Conservation (phyloP, 2,888 invertebrate species). For the Oscheius sp. region DNA sequence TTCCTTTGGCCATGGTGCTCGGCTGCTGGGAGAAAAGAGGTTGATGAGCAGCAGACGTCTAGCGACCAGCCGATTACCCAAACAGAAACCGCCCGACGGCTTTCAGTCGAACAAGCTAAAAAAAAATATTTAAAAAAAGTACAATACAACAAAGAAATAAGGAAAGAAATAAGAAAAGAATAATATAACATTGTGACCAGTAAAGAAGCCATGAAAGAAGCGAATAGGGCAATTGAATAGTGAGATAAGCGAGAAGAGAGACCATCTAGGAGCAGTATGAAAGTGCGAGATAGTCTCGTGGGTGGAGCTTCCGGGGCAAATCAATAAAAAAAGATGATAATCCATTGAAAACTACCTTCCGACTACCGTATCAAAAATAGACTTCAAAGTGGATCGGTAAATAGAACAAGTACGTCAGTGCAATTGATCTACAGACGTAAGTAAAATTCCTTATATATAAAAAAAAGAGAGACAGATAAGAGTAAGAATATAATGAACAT, state of each 20-base stretch:
- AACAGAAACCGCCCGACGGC: conserved; percentile 28
- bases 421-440: neutral
- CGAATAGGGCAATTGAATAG: neutral
- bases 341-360: neutral
- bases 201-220: neutral
- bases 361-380: conserved; percentile 18
- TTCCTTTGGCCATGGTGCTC: conserved; percentile 36
- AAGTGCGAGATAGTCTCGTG: neutral
- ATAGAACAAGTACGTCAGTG: conserved; percentile 3
- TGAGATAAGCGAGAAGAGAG: too few relatives aligned
- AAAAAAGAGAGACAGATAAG: too few relatives aligned
- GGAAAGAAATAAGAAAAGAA: neutral
- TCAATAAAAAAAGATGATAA: neutral
- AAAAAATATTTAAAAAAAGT: neutral
- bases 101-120: conserved; percentile 20
- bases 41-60: conserved; percentile 18
- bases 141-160: neutral
- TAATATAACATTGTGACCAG: neutral
- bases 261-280: neutral
- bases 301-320: neutral
- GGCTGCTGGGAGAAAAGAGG: conserved; percentile 2
- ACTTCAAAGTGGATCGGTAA: conserved; percentile 13
- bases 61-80: conserved; percentile 30
- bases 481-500: too few relatives aligned
- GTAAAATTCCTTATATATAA: too few relatives aligned